Evolutionary conservation across 1,140 invertebrate genomes (phyloP).

Genomic region (Elymnias hypermnestra): DNA sequence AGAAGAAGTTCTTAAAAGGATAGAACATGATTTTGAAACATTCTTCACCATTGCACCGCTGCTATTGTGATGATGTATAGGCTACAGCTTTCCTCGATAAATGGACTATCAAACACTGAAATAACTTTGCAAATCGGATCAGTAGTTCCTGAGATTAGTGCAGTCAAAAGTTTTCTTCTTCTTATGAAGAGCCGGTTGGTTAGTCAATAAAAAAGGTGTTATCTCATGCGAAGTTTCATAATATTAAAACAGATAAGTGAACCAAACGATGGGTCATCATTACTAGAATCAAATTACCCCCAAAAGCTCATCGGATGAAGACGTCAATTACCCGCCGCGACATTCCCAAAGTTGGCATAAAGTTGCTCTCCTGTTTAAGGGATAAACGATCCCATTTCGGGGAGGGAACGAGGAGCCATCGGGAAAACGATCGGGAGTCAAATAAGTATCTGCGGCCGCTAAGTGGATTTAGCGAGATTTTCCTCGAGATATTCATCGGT

Average conservation of each 20-base stretch:
- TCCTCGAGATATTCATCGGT: conserved; percentile 14
- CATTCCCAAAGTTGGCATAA: conserved; percentile 25
- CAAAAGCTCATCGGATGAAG: conserved; percentile 9
- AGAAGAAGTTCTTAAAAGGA: no score
- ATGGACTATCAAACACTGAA: no score
- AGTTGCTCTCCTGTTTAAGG: conserved; percentile 13
- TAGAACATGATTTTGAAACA: no score
- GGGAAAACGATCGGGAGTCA: conserved; percentile 41
- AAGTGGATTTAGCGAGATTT: conserved; percentile 12
- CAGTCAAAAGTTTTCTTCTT: no score
- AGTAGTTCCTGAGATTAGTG: no score
- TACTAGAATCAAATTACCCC: conserved; percentile 13
- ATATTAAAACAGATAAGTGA: conserved; percentile 6
- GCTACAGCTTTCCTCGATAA: no score
- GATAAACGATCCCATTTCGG: conserved; percentile 34
- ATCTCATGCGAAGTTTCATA: no score
- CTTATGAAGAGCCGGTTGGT: no score
- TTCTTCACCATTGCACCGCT: no score
- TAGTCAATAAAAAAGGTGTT: no score
- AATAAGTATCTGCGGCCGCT: conserved; percentile 38
- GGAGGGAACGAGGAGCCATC: conserved; percentile 48
- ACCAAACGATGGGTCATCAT: conserved; percentile 3
- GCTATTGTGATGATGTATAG: no score
- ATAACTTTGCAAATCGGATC: no score
- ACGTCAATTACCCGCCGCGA: conserved; percentile 11